Base-by-base conservation (phyloP, 2,797 vertebrate genomes). In the Manis pentadactyla region DNA sequence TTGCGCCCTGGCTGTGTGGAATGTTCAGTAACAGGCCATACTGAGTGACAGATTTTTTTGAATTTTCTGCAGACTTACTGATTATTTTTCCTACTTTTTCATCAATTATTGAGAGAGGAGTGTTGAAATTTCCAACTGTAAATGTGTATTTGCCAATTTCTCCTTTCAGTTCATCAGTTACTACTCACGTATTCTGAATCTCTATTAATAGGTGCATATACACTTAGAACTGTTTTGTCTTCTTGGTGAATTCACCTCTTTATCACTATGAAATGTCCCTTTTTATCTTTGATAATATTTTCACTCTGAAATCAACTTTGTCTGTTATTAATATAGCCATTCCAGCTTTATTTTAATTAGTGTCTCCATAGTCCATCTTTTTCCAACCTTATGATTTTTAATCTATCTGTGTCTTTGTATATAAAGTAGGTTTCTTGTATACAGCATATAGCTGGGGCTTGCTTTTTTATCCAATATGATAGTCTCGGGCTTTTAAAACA, bases 241-340 rank as follows among this genome's bases (percentile, higher is more conserved):
- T 90, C 77, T 83, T 69, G 31, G 18, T 49, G 59, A 94, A 87
- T 87, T 93, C 34, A 89, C 6, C 21, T 23, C 57, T 95, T 90
- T 68, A 63, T 69, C 51, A 63, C n/a, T 73, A 29, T 90, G 34
- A 78, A 78, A 83, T 7, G 7, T 77, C 18, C 17, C 19, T 84
- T 18, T 94, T 73, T 74, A 55, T 68, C 46, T 51, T 49, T 66
- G 46, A 79, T 69, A 75, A 84, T 46, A 77, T 51, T 86, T 2
- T 84, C 53, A 37, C 87, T 87, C 49, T 79, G 37, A 66, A 61
- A 61, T 34, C 7, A 18, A 27, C 2, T 19, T 75, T 75, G 31
- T 42, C 69, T 69, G n/a, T 69, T 77, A 64, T 34, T 63, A 59
- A 78, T 49, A 63, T 1, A 57, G 10, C 4, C 31, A 66, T 25